These are phyloP conservation scores for Meriones unguiculatus DNA, from an alignment of 2,113 vertebrate species.

Conservation along the genomic window DNA sequence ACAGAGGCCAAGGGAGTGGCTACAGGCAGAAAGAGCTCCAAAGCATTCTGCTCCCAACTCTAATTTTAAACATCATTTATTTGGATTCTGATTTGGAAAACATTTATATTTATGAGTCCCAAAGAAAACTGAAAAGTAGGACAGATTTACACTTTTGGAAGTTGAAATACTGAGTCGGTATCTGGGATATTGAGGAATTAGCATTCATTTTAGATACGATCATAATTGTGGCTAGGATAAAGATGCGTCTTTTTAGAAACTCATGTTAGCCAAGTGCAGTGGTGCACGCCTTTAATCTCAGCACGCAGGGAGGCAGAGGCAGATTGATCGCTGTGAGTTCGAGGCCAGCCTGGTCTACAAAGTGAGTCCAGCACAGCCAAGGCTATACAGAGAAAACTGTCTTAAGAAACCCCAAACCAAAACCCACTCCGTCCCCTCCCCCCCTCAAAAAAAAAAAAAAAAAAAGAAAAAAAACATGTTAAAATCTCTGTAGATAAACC, in stretches of 20 bases:
- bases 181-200: constrained; percentile 33
- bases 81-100: constrained; percentile 37
- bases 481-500: background rate
- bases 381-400: too few relatives aligned
- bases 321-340: too few relatives aligned
- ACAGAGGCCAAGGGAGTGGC: background rate
- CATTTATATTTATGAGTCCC: background rate
- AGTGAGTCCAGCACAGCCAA: too few relatives aligned
- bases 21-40: constrained; percentile 12
- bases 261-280: background rate
- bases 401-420: too few relatives aligned
- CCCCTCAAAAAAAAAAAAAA: too few relatives aligned
- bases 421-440: too few relatives aligned
- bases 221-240: background rate
- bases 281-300: too few relatives aligned
- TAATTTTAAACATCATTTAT: constrained; percentile 18
- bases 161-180: background rate
- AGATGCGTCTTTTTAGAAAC: background rate
- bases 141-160: background rate
- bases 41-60: background rate
- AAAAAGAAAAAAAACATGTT: background rate
- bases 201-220: constrained; percentile 11
- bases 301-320: too few relatives aligned
- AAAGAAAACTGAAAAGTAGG: background rate
- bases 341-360: too few relatives aligned